phyloP scores from a whole-genome alignment of 2,113 vertebrate genomes.

The Mystacornis crossleyi region DNA sequence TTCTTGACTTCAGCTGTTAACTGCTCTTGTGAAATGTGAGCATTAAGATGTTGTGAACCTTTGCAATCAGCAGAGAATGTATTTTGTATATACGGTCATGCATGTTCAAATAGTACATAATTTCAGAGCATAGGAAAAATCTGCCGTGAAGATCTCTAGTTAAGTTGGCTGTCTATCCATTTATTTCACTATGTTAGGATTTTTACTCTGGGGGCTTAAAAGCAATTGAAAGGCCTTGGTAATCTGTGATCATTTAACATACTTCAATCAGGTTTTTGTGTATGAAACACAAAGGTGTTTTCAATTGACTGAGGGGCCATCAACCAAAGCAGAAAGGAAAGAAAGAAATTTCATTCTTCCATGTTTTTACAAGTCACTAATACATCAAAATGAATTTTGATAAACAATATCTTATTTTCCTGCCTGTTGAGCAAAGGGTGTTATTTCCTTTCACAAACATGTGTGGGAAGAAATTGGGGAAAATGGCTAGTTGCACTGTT shows the following conservation, averaged over 20 bases:
- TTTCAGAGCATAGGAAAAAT: neutral
- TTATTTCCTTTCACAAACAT: slow-evolving; percentile 16
- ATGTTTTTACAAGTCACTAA: neutral
- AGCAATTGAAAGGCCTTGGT: neutral
- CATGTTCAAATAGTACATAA: neutral
- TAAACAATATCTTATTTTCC: slow-evolving; percentile 7
- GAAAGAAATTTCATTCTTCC: neutral
- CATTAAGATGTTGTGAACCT: neutral
- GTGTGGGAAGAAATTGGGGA: neutral
- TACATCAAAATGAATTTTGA: neutral
- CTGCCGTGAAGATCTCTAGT: neutral
- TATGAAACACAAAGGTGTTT: neutral
- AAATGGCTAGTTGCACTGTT: neutral
- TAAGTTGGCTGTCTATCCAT: neutral
- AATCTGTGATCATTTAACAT: neutral
- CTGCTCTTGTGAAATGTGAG: neutral
- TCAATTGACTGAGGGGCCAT: neutral
- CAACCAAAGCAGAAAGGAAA: neutral
- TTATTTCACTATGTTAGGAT: neutral
- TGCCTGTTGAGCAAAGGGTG: neutral
- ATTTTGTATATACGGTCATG: neutral
- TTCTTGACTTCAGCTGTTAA: neutral
- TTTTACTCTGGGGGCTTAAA: neutral
- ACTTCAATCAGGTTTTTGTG: neutral
- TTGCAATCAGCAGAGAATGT: neutral